Evolutionary conservation across 2,113 vertebrate genomes (phyloP).

Genomic region (Anhinga anhinga): DNA sequence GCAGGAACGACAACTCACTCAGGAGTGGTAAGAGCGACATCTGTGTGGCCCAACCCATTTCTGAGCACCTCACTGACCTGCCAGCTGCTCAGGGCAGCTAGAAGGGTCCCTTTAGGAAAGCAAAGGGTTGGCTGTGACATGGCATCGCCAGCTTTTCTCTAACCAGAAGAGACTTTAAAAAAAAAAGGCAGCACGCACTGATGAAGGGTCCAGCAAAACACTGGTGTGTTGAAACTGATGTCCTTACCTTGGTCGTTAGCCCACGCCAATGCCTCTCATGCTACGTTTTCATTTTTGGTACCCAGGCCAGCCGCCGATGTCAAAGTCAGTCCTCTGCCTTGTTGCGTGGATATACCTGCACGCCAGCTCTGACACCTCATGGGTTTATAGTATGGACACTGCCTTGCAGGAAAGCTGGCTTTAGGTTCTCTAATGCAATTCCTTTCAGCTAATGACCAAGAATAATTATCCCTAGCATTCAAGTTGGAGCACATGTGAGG

Average conservation of each 20-base stretch:
- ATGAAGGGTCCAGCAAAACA: not conserved
- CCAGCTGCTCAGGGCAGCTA: not conserved
- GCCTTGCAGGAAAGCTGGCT: not conserved
- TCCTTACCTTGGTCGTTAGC: not conserved
- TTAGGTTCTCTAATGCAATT: not conserved
- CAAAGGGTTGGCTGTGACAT: not conserved
- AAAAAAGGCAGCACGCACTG: not conserved
- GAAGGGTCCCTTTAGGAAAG: not conserved
- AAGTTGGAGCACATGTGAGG: not conserved
- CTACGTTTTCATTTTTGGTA: not conserved
- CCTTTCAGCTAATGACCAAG: not conserved
- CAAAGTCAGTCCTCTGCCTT: not conserved
- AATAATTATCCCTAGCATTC: not conserved
- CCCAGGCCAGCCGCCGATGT: not conserved
- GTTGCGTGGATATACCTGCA: not conserved
- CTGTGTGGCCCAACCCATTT: not conserved
- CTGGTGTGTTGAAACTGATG: rapidly evolving
- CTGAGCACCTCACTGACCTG: not conserved
- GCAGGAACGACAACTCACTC: not conserved
- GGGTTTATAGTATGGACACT: not conserved
- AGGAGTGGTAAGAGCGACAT: not conserved
- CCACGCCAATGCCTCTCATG: not conserved
- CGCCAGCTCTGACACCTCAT: rapidly evolving
- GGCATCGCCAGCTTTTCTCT: not conserved
- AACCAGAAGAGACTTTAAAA: not conserved